A percentile compares a stretch with the other conserved stretches of the same genome.
Evolutionary conservation across 2,113 vertebrate genomes (phyloP).

Genomic region (Cyrtonyx montezumae): DNA sequence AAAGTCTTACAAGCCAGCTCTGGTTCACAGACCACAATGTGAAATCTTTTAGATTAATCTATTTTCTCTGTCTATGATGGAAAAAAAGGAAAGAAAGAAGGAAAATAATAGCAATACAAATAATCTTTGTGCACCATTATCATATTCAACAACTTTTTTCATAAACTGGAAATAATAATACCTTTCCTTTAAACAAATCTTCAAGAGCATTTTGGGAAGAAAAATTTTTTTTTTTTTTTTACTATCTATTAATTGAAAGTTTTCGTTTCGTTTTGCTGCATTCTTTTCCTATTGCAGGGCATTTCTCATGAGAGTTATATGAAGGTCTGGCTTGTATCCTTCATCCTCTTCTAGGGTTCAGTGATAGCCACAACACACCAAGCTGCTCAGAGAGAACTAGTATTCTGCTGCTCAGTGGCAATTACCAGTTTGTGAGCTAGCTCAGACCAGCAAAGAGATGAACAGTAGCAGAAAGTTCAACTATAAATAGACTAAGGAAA

Average conservation of each 20-base stretch:
- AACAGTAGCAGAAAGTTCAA: background rate
- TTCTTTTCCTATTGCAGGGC: background rate
- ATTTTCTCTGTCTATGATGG: slow-evolving; percentile 12
- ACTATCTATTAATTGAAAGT: background rate
- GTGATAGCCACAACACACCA: background rate
- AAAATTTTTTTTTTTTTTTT: background rate
- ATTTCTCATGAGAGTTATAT: background rate
- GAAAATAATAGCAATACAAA: background rate
- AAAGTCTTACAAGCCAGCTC: slow-evolving; percentile 42
- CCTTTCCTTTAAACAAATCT: background rate
- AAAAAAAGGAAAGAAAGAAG: background rate
- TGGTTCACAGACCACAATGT: slow-evolving; percentile 39
- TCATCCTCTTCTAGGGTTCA: background rate
- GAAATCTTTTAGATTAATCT: slow-evolving; percentile 28
- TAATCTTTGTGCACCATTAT: background rate
- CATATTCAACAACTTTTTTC: background rate
- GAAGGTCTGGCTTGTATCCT: background rate
- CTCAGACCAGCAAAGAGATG: background rate
- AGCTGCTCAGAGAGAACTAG: background rate
- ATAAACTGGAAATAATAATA: background rate
- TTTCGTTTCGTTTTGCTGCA: background rate
- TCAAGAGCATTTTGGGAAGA: background rate
- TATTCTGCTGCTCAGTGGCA: background rate
- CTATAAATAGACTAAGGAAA: background rate
- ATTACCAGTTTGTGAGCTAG: background rate